Conservation (phyloP, 2,113 vertebrate species). For the Crotalus viridis region DNA sequence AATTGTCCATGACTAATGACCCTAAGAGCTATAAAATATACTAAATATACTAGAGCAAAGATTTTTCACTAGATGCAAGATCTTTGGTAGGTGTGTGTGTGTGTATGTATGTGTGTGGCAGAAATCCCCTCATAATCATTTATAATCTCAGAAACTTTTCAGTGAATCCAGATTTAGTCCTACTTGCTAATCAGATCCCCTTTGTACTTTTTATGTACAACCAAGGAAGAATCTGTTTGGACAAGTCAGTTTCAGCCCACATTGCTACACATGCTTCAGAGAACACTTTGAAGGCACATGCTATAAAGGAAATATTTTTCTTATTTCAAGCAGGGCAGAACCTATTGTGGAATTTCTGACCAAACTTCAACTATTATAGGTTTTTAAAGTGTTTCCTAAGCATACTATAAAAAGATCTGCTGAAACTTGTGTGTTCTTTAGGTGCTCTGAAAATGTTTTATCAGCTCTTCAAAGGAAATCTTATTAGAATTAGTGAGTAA, state of each 20-base stretch:
- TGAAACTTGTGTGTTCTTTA: background rate
- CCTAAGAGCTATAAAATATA: background rate
- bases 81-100: background rate
- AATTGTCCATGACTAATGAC: background rate
- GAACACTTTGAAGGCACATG: background rate
- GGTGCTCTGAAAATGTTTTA: conserved; percentile 1
- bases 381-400: background rate
- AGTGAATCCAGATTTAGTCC: background rate
- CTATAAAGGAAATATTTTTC: background rate
- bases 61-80: background rate
- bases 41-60: background rate
- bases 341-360: background rate
- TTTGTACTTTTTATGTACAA: background rate
- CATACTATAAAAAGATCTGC: background rate
- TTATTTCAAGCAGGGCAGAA: background rate
- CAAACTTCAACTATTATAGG: background rate
- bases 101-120: background rate
- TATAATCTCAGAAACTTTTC: background rate
- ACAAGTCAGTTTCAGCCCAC: background rate
- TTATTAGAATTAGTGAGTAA: background rate
- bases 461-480: background rate
- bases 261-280: background rate
- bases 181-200: background rate
- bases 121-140: background rate
- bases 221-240: background rate